phyloP scores from a whole-genome alignment of 2,797 vertebrate genomes.

The Pampus argenteus region DNA sequence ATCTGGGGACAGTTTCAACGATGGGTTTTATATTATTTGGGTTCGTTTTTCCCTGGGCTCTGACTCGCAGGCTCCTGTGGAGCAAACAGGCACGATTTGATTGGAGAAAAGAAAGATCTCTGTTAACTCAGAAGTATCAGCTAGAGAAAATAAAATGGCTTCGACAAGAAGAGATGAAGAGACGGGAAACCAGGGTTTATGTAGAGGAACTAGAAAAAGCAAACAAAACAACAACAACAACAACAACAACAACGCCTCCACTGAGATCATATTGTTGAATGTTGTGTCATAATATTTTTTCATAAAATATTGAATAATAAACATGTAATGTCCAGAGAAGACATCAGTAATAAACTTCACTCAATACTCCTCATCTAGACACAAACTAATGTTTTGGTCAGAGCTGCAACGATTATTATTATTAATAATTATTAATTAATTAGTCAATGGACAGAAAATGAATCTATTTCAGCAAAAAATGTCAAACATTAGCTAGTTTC shows the following conservation, averaged over 20 bases:
- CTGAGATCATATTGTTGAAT: constrained; percentile 42
- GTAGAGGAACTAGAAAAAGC: constrained; percentile 40
- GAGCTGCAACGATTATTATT: too few relatives aligned
- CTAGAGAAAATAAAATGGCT: constrained; percentile 62
- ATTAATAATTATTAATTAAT: too few relatives aligned
- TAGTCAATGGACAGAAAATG: too few relatives aligned
- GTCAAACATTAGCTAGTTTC: too few relatives aligned
- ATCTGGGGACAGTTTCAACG: constrained; percentile 78
- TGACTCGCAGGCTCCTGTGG: constrained; percentile 46
- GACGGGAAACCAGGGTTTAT: constrained; percentile 29
- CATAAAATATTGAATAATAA: too few relatives aligned
- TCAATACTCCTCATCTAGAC: too few relatives aligned
- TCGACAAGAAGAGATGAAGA: constrained; percentile 48
- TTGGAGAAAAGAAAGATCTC: constrained; percentile 53
- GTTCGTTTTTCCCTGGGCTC: constrained; percentile 61
- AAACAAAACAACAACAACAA: constrained; percentile 7
- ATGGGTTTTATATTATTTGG: constrained; percentile 72
- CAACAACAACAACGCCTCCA: background rate
- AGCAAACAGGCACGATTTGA: constrained; percentile 46
- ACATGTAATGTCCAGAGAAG: too few relatives aligned
- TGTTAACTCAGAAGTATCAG: constrained; percentile 55
- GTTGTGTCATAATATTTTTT: too few relatives aligned
- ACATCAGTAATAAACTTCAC: too few relatives aligned
- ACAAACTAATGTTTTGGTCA: too few relatives aligned
- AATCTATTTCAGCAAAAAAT: too few relatives aligned